Percentiles rank a stretch among this genome's conserved stretches.
phyloP scores from a whole-genome alignment of 2,113 vertebrate genomes.

The Corvus hawaiiensis region DNA sequence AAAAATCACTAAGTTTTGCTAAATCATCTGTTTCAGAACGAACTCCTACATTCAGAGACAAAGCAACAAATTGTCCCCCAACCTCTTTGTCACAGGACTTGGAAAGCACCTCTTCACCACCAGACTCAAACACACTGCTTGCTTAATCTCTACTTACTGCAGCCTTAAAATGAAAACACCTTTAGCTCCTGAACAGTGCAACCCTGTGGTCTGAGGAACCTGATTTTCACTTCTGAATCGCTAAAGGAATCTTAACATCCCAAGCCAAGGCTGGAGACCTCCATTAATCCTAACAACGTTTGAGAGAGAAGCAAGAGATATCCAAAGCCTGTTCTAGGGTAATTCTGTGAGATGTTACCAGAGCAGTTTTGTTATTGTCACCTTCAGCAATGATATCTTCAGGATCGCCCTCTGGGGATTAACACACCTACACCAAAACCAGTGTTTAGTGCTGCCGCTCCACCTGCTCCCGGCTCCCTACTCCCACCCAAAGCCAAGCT shows the following conservation, averaged over 20 bases:
- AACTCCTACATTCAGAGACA: not conserved
- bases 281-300: not conserved
- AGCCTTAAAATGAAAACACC: not conserved
- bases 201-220: not conserved
- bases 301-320: not conserved
- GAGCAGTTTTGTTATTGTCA: not conserved
- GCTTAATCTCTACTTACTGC: not conserved
- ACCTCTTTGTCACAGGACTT: not conserved
- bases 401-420: accelerated
- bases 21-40: not conserved
- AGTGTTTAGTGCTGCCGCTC: accelerated
- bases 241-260: not conserved
- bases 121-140: not conserved
- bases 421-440: too few species aligned
- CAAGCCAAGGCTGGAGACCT: not conserved
- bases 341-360: too few species aligned
- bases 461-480: not conserved
- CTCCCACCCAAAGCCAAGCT: not conserved
- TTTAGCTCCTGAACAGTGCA: not conserved
- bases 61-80: not conserved
- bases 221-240: not conserved
- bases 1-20: not conserved
- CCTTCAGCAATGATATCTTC: accelerated
- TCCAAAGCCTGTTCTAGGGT: not conserved
- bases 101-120: not conserved